phyloP scores from a whole-genome alignment of 1,140 invertebrate species.

The Panagrolaimus sp. region DNA sequence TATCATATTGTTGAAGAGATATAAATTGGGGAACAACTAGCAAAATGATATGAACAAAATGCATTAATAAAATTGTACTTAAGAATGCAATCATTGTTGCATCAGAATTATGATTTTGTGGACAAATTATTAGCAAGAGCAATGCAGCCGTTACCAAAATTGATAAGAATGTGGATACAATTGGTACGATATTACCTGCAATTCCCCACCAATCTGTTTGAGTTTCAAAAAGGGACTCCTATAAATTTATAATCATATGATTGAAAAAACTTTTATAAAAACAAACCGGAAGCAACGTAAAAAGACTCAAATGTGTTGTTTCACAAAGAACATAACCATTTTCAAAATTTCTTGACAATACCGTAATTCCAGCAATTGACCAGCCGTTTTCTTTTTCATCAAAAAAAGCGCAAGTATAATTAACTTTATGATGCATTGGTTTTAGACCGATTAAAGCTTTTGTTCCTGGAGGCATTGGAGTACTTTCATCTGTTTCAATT shows the following conservation, averaged over 20 bases:
- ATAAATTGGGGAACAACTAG: conserved; percentile 21
- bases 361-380: conserved; percentile 44
- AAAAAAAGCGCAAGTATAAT: conserved; percentile 43
- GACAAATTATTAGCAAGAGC: conserved; percentile 14
- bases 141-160: conserved; percentile 32
- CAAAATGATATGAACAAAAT: conserved; percentile 23
- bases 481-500: conserved; percentile 15
- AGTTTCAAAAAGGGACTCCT: conserved; percentile 36
- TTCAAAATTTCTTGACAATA: conserved; percentile 42
- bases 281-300: conserved; percentile 43
- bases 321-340: conserved; percentile 43
- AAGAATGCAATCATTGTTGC: conserved; percentile 26
- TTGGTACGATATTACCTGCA: conserved; percentile 23
- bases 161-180: conserved; percentile 27
- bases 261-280: neutral
- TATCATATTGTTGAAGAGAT: conserved; percentile 7
- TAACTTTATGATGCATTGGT: conserved; percentile 17
- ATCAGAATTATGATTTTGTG: conserved; percentile 15
- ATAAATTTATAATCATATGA: conserved; percentile 2
- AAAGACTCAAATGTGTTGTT: conserved; percentile 30
- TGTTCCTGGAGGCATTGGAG: conserved; percentile 16
- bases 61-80: conserved; percentile 24
- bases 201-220: conserved; percentile 11
- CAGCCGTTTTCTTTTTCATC: conserved; percentile 39
- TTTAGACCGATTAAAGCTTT: conserved; percentile 26